Conservation (phyloP, 2,113 vertebrate genomes). For the Lipotes vexillifer region DNA sequence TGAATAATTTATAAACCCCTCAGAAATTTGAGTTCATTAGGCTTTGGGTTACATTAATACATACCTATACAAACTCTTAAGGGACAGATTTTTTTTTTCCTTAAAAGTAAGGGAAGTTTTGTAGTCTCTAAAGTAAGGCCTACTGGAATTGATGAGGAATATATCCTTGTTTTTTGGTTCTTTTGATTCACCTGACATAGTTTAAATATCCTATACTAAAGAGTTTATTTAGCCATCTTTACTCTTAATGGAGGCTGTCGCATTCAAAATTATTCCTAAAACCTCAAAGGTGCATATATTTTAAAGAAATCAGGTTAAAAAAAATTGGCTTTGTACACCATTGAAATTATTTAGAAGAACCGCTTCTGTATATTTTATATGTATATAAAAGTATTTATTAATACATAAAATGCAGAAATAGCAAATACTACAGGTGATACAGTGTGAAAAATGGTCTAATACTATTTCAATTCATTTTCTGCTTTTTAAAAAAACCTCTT, state of each 20-base stretch:
- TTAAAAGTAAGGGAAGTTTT: not conserved
- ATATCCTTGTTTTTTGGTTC: not conserved
- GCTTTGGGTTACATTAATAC: conserved; percentile 25
- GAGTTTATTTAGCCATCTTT: not conserved
- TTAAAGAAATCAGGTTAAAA: conserved; percentile 13
- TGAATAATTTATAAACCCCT: conserved; percentile 64
- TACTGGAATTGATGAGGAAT: not conserved
- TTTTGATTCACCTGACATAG: not conserved
- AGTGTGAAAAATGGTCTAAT: not conserved
- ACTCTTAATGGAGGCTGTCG: not conserved
- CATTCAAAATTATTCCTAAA: not conserved
- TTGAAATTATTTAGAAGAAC: not conserved
- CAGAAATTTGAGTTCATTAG: conserved; percentile 35
- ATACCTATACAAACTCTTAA: not conserved
- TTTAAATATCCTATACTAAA: not conserved
- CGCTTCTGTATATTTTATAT: not conserved
- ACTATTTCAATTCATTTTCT: conserved; percentile 31
- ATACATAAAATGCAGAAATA: not conserved
- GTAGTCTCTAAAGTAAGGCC: conserved; percentile 3
- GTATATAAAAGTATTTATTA: not conserved
- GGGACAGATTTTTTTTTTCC: not conserved
- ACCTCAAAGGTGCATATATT: not conserved
- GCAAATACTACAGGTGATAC: not conserved
- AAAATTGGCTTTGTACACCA: not conserved
- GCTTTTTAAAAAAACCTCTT: not conserved